Conservation (phyloP, 2,797 vertebrate genomes). For the Atherinosoma microstoma region DNA sequence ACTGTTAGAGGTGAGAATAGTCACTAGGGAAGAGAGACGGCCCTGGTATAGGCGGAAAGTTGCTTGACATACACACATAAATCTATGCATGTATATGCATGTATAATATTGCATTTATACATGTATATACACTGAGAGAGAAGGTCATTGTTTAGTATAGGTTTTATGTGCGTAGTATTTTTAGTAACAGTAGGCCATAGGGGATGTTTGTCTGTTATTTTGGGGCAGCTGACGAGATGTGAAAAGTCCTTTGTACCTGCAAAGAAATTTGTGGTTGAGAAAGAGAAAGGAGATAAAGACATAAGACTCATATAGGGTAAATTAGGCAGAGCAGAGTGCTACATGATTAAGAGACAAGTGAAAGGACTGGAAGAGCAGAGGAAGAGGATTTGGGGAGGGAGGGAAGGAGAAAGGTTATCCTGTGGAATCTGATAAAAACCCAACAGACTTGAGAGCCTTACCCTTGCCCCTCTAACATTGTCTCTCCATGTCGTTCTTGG, state of each 20-base stretch:
- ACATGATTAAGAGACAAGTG: constrained; percentile 78
- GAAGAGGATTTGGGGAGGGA: constrained; percentile 73
- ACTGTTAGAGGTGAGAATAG: constrained; percentile 95
- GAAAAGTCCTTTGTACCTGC: constrained; percentile 93
- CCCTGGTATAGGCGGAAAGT: constrained; percentile 90
- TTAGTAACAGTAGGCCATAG: constrained; percentile 77
- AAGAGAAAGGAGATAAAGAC: constrained; percentile 85
- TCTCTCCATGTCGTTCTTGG: constrained; percentile 90
- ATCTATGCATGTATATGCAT: constrained; percentile 86
- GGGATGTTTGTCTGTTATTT: constrained; percentile 82
- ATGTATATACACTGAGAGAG: constrained; percentile 87
- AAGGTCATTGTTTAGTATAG: constrained; percentile 85
- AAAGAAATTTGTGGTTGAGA: constrained; percentile 95
- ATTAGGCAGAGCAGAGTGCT: constrained; percentile 84
- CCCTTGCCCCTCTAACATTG: constrained; percentile 97
- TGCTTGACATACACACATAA: constrained; percentile 87
- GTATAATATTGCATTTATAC: constrained; percentile 87
- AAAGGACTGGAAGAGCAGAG: constrained; percentile 70
- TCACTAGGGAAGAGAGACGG: constrained; percentile 86
- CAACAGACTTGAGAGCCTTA: constrained; percentile 98
- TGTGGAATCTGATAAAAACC: constrained; percentile 87
- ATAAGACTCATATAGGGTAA: constrained; percentile 82
- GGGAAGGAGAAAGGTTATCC: constrained; percentile 81
- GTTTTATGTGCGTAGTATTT: constrained; percentile 80
- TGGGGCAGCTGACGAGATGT: constrained; percentile 75